Evolutionary conservation across 2,797 vertebrate genomes (phyloP).

Genomic region (Spheniscus humboldti): DNA sequence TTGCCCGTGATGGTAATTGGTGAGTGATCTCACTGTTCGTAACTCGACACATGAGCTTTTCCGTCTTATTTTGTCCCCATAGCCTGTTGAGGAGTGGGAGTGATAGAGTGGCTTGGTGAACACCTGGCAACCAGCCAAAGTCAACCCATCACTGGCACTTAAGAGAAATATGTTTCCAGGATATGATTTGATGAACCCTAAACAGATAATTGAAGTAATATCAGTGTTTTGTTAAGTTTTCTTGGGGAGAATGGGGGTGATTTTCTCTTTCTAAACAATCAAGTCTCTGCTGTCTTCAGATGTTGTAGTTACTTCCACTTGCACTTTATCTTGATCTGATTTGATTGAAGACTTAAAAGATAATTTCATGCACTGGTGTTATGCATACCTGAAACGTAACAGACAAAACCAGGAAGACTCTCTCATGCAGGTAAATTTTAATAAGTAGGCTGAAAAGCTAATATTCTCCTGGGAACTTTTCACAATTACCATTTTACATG

Average conservation of each 20-base stretch:
- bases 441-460: background rate
- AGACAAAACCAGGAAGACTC: background rate
- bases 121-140: background rate
- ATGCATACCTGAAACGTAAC: background rate
- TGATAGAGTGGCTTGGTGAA: background rate
- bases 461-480: background rate
- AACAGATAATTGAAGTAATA: background rate
- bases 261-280: background rate
- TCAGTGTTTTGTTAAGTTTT: background rate
- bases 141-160: background rate
- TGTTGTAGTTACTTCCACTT: background rate
- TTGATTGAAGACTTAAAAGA: background rate
- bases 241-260: rapidly evolving
- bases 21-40: background rate
- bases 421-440: background rate
- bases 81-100: background rate
- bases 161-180: background rate
- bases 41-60: background rate
- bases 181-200: background rate
- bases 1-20: background rate
- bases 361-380: background rate
- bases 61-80: background rate
- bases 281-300: background rate
- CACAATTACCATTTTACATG: background rate
- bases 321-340: background rate